Conservation (phyloP, 2,888 invertebrate genomes). For the Lepidonotus clava region DNA sequence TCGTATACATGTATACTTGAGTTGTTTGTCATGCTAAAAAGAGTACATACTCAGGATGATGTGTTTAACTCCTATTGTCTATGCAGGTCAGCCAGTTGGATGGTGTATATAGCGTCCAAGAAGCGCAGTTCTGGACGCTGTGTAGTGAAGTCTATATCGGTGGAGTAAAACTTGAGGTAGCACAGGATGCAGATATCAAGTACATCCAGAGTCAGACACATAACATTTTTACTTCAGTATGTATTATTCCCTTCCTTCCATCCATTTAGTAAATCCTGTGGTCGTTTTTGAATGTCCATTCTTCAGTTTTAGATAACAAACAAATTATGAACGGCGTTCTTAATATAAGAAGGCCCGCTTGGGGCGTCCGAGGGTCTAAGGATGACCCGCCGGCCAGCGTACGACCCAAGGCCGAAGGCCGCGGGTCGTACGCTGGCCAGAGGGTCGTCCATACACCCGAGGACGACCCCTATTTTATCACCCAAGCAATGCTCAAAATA, state of each 20-base stretch:
- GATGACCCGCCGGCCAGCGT: too few species aligned
- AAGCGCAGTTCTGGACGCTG: slow-evolving; percentile 99
- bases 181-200: slow-evolving; percentile 93
- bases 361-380: too few species aligned
- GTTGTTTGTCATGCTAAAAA: slow-evolving; percentile 2
- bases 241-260: slow-evolving; percentile 57
- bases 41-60: background rate
- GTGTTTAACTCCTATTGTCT: background rate
- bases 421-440: too few species aligned
- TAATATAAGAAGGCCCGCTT: too few species aligned
- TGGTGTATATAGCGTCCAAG: slow-evolving; percentile 97
- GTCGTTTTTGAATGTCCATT: too few species aligned
- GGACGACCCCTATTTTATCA: too few species aligned
- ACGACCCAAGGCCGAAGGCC: too few species aligned
- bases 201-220: slow-evolving; percentile 96
- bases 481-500: too few species aligned
- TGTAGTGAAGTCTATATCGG: slow-evolving; percentile 96
- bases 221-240: slow-evolving; percentile 92
- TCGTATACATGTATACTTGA: background rate
- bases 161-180: slow-evolving; percentile 96
- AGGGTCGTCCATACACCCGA: too few species aligned
- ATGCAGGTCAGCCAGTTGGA: slow-evolving; percentile 86
- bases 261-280: too few species aligned
- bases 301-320: too few species aligned
- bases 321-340: too few species aligned